Evolutionary conservation across 35 echinoderm and acorn worm species (phyloP).

Genomic region (Anneissia japonica): DNA sequence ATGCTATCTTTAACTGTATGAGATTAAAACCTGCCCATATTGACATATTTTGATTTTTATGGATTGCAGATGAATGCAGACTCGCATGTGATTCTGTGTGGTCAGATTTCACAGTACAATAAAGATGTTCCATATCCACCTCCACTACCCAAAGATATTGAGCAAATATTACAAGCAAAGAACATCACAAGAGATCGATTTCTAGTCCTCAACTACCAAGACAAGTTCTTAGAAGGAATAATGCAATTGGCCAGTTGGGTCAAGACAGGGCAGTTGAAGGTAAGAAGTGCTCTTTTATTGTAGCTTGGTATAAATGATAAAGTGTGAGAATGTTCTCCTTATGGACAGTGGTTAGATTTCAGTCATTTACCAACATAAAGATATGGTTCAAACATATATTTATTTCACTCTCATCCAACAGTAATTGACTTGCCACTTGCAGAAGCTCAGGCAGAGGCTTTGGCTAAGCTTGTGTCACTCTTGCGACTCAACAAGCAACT

Average conservation of each 20-base stretch:
- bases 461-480: too few species aligned
- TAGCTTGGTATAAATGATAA: neutral
- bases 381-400: neutral
- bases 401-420: too few species aligned
- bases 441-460: too few species aligned
- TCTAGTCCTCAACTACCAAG: neutral
- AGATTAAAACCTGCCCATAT: too few species aligned
- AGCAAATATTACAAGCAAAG: neutral
- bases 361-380: neutral
- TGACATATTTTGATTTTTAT: too few species aligned
- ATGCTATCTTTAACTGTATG: too few species aligned
- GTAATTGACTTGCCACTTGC: too few species aligned
- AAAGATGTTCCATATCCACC: conserved; percentile 18
- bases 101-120: conserved; percentile 2
- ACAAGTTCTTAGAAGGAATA: neutral
- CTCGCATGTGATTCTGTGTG: neutral
- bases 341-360: neutral
- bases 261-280: neutral
- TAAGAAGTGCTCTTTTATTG: neutral
- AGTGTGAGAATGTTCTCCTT: neutral
- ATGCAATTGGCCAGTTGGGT: conserved; percentile 16
- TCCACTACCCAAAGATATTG: neutral
- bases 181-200: conserved; percentile 17
- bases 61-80: conserved; percentile 7
- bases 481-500: too few species aligned